Evolutionary conservation across 2,113 vertebrate species (phyloP).

Genomic region (Antennarius striatus): DNA sequence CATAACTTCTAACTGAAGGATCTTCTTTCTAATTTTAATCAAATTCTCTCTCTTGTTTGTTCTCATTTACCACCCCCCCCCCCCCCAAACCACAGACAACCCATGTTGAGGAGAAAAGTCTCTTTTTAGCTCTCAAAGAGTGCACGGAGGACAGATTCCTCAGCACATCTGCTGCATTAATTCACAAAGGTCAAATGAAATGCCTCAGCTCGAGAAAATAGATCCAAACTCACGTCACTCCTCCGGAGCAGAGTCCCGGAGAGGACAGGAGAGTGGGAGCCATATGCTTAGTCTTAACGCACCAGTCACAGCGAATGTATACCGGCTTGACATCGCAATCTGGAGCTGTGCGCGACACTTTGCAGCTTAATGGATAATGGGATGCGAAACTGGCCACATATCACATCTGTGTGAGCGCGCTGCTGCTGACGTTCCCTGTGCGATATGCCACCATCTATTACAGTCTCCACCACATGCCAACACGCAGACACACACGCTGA

Average conservation of each 20-base stretch:
- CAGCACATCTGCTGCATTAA: slow-evolving; percentile 23
- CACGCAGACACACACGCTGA: slow-evolving; percentile 13
- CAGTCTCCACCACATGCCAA: slow-evolving; percentile 20
- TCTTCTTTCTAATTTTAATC: no score
- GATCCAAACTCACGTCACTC: slow-evolving; percentile 39
- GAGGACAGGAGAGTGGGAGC: slow-evolving; percentile 29
- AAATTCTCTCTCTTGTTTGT: not conserved
- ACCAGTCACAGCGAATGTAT: slow-evolving; percentile 25
- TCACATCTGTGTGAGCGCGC: slow-evolving; percentile 53
- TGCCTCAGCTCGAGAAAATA: slow-evolving; percentile 23
- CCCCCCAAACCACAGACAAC: not conserved
- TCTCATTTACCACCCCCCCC: no score
- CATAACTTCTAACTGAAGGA: no score
- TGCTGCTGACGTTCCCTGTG: slow-evolving; percentile 33
- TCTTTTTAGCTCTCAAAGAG: not conserved
- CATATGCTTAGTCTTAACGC: slow-evolving; percentile 34
- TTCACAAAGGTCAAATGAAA: slow-evolving; percentile 38
- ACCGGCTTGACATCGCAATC: slow-evolving; percentile 50
- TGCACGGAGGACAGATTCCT: not conserved
- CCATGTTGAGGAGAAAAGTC: not conserved
- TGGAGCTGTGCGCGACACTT: slow-evolving; percentile 13
- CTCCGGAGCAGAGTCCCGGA: not conserved
- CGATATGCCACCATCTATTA: slow-evolving; percentile 59
- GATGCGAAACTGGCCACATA: slow-evolving; percentile 53
- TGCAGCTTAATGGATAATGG: slow-evolving; percentile 47